Evolutionary conservation across 1,140 invertebrate species (phyloP), one percentile per base, ranked within the genome.

Genomic region (Littorina saxatilis): DNA sequence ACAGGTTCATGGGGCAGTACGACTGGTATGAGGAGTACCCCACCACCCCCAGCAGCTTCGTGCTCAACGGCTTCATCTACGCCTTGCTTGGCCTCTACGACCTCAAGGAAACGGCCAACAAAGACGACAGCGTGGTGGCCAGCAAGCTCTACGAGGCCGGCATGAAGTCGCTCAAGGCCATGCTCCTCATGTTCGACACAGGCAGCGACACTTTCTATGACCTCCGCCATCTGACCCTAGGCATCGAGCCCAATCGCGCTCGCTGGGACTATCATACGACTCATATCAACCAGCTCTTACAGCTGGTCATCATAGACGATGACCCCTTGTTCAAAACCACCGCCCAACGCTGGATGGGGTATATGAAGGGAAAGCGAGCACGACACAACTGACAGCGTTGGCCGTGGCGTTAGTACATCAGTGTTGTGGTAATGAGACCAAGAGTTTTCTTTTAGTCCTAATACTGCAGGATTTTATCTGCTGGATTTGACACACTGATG

Each of bases 31-130:
- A 99, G 92, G 99, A 99, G 90, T 99, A 99, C 92, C 99, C 99
- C 7, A 99, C 99, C 0, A 95, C 95, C 50, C 98, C 98, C 0
- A 94, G 97, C 5, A 97, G 97, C 3, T 99, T 98, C 93, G 98
- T 99, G 13, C 94, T 99, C 1, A 99, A 99, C 93, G 99, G 99
- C 40, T 99, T 99, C 92, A 99, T 99, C 86, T 99, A 99, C 93
- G 98, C 98, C 0, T 94, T 99, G 1, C 94, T 99, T 79, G 99
- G 99, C 3, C 94, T 99, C 0, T 99, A 99, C 90, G 98, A 99
- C 93, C 92, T 99, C 39, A 95, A 95, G 86, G 95, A 94, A 87
- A 94, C 88, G 29, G 88, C 87, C 13, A 52, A 63, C 13, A 88
- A 84, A 13, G 80, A 87, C 23, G 82, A 85, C 27, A 79, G 84